These are phyloP conservation scores for Brachypalpus laphriformis DNA, from an alignment of 2,888 invertebrate species.

Conservation along the genomic window DNA sequence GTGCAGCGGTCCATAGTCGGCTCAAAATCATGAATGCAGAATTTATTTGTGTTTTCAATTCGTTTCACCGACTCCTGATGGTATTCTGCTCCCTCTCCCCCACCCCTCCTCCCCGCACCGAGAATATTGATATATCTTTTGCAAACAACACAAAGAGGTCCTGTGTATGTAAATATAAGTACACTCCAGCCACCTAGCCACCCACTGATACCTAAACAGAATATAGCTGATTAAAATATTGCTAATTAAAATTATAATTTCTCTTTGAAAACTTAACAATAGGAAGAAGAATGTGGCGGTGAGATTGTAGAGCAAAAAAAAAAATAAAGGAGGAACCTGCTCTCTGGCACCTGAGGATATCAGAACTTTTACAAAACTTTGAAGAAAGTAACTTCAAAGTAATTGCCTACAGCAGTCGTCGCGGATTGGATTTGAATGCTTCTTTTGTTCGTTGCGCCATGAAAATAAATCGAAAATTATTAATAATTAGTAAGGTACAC, in stretches of 20 bases:
- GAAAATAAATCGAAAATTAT: background rate
- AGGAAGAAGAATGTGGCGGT: background rate
- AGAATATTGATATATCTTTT: slow-evolving; percentile 5
- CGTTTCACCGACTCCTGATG: background rate
- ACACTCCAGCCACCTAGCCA: no score
- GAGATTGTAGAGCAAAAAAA: background rate
- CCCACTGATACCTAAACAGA: background rate
- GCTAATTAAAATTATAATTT: slow-evolving; percentile 3
- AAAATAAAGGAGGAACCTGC: background rate
- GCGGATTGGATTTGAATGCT: background rate
- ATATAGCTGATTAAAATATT: background rate
- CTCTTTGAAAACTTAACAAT: background rate
- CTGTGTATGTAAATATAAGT: no score
- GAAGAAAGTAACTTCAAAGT: background rate
- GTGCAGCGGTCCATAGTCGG: background rate
- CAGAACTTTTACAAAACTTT: background rate
- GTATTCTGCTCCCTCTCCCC: slow-evolving; percentile 19
- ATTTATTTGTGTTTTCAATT: slow-evolving; percentile 22
- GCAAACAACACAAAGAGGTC: background rate
- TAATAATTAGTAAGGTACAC: background rate
- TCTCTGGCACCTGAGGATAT: background rate
- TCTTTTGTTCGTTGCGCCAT: background rate
- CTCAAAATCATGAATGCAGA: slow-evolving; percentile 5
- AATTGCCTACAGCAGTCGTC: slow-evolving; percentile 1
- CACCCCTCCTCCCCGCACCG: no score